phyloP scores from a whole-genome alignment of 2,797 vertebrate species.

The Chelon labrosus region DNA sequence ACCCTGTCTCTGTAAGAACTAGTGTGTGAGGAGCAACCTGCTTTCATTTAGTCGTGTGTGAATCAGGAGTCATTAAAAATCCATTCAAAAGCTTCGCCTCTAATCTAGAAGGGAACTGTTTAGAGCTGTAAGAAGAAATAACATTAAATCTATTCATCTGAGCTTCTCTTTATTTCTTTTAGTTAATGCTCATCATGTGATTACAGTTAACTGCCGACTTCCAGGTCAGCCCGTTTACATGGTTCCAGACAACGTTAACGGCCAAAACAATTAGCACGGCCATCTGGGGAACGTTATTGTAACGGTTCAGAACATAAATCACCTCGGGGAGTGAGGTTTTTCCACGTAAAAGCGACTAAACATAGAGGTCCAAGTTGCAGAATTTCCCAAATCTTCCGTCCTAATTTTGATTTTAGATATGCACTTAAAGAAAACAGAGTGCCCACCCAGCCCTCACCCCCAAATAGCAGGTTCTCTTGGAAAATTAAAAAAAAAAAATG shows the following conservation, averaged over 20 bases:
- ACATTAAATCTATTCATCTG: too few species aligned
- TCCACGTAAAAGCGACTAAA: neutral
- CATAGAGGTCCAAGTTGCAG: neutral
- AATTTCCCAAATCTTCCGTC: neutral
- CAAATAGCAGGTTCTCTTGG: conserved; percentile 29
- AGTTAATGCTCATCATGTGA: too few species aligned
- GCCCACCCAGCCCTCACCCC: conserved; percentile 3
- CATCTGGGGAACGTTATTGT: neutral
- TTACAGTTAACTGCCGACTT: neutral
- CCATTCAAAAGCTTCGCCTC: too few species aligned
- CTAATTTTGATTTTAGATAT: neutral
- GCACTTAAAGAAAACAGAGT: neutral
- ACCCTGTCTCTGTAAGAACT: too few species aligned
- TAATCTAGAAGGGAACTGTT: too few species aligned
- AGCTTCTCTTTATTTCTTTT: too few species aligned
- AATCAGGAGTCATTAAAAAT: too few species aligned
- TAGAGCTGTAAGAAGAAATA: too few species aligned
- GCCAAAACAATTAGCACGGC: conserved; percentile 13
- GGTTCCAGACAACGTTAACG: conserved; percentile 1
- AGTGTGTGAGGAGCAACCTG: too few species aligned
- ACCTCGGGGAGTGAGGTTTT: neutral
- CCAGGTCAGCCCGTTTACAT: conserved; percentile 14
- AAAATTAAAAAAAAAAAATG: conserved; percentile 21
- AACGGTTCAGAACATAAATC: neutral
- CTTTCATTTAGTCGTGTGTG: too few species aligned